Evolutionary conservation across 2,113 vertebrate genomes (phyloP), one percentile per base, ranked within the genome.

Genomic region (Pontoporia blainvillei): DNA sequence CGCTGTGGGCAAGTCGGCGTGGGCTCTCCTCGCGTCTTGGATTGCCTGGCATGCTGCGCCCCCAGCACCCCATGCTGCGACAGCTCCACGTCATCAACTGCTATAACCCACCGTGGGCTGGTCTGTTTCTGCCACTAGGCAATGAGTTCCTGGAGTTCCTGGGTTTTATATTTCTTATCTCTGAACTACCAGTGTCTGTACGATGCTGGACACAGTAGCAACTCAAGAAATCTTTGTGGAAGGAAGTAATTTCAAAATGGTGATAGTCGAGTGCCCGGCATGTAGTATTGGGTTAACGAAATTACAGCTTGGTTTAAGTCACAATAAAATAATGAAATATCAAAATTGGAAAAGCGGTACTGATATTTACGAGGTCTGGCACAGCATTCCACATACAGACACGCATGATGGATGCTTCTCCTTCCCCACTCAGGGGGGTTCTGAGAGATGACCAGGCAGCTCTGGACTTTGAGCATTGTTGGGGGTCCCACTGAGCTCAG

Each of bases 311-410:
- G 25, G 25, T 73, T 94, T 62, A 79, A 59, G 62, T 54, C 73
- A 59, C 5, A 15, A 7, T 73, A 13, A 39, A 25, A 27, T 61
- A 15, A 21, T 59, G 54, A 23, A 39, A 29, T 69, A 59, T 17
- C 75, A 29, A 31, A 75, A 34, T 0, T 34, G 62, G 64, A 27
- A 34, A 54, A 21, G 12, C 23, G 14, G 12, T 23, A 0, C 4
- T 0, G 25, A 9, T 9, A 1, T 27, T n/a, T 1, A 1, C 2
- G 5, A 3, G 9, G 67, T 36, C 29, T 10, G 14, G 27, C 0
- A 0, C 31, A 8, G 61, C 1, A 14, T 8, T 17, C 49, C 44
- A 4, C 29, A 8, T 5, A 15, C 5, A 13, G 39, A 4, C 39
- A 39, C 39, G 39, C 39, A 39, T 39, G 12, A 18, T 1, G 0